phyloP scores from a whole-genome alignment of 2,888 invertebrate species.

The Hyalella azteca region DNA sequence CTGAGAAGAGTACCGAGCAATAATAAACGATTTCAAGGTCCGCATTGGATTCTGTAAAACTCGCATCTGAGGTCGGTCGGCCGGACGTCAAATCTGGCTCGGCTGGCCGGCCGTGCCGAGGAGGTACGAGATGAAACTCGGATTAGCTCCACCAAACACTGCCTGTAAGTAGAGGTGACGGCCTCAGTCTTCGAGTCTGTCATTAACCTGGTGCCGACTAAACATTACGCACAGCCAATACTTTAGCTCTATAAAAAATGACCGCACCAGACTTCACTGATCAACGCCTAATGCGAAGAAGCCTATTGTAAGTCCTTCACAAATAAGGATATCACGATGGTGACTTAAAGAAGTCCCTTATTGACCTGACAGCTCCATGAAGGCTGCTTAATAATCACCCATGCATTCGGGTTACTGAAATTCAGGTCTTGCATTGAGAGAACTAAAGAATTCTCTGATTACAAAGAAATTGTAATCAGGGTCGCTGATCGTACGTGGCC shows the following conservation, averaged over 20 bases:
- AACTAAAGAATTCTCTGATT: too few relatives aligned
- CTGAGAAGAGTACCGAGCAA: conserved; percentile 22
- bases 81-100: too few relatives aligned
- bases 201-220: conserved; percentile 34
- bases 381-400: too few relatives aligned
- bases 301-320: too few relatives aligned
- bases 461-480: neutral
- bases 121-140: neutral
- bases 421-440: too few relatives aligned
- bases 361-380: too few relatives aligned
- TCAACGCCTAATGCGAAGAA: too few relatives aligned
- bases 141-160: conserved; percentile 31
- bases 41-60: too few relatives aligned
- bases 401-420: too few relatives aligned
- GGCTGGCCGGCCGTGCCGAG: neutral
- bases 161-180: conserved; percentile 32
- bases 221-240: conserved; percentile 34
- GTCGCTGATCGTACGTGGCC: neutral
- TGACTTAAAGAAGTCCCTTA: too few relatives aligned
- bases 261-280: neutral
- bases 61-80: too few relatives aligned
- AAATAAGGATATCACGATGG: too few relatives aligned
- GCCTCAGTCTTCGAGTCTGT: conserved; percentile 4
- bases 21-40: conserved; percentile 3
- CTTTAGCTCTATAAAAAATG: conserved; percentile 26